Evolutionary conservation across 2,113 vertebrate genomes (phyloP).

Genomic region (Catharus minimus): DNA sequence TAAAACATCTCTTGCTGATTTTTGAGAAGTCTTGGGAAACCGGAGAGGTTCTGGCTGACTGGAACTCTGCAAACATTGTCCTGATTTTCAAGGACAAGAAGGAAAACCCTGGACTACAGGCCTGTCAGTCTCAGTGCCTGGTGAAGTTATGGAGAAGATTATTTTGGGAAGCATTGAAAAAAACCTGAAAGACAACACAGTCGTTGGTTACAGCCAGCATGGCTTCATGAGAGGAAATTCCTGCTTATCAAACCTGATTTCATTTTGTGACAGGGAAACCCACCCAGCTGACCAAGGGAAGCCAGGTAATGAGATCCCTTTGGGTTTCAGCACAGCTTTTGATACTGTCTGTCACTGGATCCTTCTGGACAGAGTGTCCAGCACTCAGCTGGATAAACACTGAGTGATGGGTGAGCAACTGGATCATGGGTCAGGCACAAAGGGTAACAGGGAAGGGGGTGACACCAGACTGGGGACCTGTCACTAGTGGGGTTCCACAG

Average conservation of each 20-base stretch:
- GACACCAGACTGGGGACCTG: background rate
- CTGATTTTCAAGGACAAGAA: fast-evolving
- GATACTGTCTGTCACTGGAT: background rate
- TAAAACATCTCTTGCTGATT: background rate
- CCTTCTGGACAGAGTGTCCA: background rate
- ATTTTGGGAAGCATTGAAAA: background rate
- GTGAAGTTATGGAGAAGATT: background rate
- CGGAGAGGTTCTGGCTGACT: background rate
- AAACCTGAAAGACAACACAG: background rate
- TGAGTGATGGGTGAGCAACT: background rate
- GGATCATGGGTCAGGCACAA: no score
- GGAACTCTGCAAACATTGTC: background rate
- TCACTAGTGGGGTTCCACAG: background rate
- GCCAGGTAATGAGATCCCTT: background rate
- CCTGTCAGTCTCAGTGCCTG: background rate
- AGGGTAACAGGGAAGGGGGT: background rate
- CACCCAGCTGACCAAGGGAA: background rate
- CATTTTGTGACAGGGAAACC: background rate
- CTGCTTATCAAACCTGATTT: background rate
- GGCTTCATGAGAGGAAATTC: background rate
- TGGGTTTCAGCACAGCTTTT: background rate
- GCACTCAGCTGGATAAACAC: background rate
- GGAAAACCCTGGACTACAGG: background rate
- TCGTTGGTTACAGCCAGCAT: background rate
- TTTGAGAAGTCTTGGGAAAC: background rate